A percentile compares a stretch with the other conserved stretches of the same genome.
phyloP scores from a whole-genome alignment of 1,140 invertebrate species.

The Bombus breviceps region DNA sequence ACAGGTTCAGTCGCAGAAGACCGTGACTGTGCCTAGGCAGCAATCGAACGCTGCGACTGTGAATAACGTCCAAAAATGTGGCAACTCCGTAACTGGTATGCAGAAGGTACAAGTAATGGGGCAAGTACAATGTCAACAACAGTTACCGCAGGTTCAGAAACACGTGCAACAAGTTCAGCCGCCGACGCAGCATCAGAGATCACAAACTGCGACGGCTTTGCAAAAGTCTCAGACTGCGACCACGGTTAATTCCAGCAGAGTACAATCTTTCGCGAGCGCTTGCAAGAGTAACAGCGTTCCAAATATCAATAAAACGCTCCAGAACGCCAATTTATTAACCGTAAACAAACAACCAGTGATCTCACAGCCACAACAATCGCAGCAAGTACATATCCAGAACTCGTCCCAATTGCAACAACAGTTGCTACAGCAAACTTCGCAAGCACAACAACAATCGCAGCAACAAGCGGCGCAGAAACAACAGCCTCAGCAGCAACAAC shows the following conservation, averaged over 20 bases:
- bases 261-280: slow-evolving; percentile 74
- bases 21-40: slow-evolving; percentile 56
- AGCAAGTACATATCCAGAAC: slow-evolving; percentile 37
- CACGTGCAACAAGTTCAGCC: slow-evolving; percentile 46
- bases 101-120: slow-evolving; percentile 72
- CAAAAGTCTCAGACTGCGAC: slow-evolving; percentile 72
- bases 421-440: slow-evolving; percentile 46
- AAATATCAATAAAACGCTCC: slow-evolving; percentile 69
- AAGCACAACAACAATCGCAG: slow-evolving; percentile 60
- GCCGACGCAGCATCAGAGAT: slow-evolving; percentile 57
- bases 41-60: slow-evolving; percentile 32
- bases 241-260: slow-evolving; percentile 57
- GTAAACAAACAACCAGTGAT: slow-evolving; percentile 39
- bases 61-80: slow-evolving; percentile 72
- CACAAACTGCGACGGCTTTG: slow-evolving; percentile 55
- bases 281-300: slow-evolving; percentile 79
- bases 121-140: slow-evolving; percentile 40
- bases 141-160: slow-evolving; percentile 56
- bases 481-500: slow-evolving; percentile 49
- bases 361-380: slow-evolving; percentile 40
- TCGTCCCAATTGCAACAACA: slow-evolving; percentile 61
- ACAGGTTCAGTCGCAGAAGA: slow-evolving; percentile 63
- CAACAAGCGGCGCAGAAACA: slow-evolving; percentile 58
- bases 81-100: slow-evolving; percentile 75
- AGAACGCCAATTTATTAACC: slow-evolving; percentile 59